A percentile compares a stretch with the other conserved stretches of the same genome.
Conservation (phyloP, 2,113 vertebrate species). For the Etia nguti region DNA sequence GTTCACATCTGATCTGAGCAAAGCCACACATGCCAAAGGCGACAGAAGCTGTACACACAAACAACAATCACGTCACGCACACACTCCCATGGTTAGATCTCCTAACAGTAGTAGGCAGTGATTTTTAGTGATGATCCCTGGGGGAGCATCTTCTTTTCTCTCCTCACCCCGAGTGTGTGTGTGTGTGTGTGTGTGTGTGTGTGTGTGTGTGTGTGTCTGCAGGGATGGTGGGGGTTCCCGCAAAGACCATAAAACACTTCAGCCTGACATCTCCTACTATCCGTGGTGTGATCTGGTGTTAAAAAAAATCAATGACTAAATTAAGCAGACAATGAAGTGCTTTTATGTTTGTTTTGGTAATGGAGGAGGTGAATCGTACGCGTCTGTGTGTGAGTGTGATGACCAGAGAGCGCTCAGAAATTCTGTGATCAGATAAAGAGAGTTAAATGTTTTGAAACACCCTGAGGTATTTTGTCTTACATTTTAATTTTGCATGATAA, state of each 20-base stretch:
- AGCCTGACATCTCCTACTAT: slow-evolving; percentile 24
- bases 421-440: not conserved
- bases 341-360: slow-evolving; percentile 23
- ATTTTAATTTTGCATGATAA: not conserved
- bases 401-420: not conserved
- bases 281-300: slow-evolving; percentile 33
- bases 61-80: not conserved
- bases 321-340: slow-evolving; percentile 54
- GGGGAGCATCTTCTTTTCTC: not conserved
- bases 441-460: not conserved
- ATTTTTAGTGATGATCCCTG: slow-evolving; percentile 9
- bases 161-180: not conserved
- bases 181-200: not conserved
- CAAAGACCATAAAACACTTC: slow-evolving; percentile 44
- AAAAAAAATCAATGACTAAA: slow-evolving; percentile 58
- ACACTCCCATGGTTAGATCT: not conserved
- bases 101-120: slow-evolving; percentile 6
- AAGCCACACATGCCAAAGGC: slow-evolving; percentile 6
- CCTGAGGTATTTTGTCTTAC: not conserved
- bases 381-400: not conserved
- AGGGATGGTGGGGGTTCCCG: not conserved
- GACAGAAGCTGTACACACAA: slow-evolving; percentile 13
- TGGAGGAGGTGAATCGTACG: not conserved
- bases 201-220: not conserved
- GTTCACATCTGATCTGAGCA: slow-evolving; percentile 30